Percentiles rank a stretch among this genome's conserved stretches.
Conservation (phyloP, 2,797 vertebrate genomes). For the Rallus crepitans region DNA sequence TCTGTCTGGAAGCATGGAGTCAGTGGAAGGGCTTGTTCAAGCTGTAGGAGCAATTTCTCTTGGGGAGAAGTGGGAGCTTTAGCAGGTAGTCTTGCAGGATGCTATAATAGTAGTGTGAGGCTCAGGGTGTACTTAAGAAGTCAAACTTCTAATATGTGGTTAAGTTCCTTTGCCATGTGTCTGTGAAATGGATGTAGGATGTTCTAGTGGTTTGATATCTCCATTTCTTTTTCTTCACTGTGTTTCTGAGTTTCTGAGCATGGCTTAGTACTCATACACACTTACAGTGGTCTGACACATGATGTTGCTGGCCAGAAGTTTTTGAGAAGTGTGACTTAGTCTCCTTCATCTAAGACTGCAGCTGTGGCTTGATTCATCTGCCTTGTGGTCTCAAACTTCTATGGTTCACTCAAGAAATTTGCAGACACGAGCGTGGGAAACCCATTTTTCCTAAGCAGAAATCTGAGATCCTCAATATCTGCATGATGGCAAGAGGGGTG, state of each 20-base stretch:
- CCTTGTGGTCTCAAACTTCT: background rate
- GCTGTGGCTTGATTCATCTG: background rate
- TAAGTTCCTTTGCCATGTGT: background rate
- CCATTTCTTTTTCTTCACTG: background rate
- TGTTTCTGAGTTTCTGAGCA: background rate
- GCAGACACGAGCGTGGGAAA: accelerated
- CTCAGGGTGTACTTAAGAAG: background rate
- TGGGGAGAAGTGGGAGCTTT: background rate
- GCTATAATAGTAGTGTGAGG: background rate
- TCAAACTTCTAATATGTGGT: background rate
- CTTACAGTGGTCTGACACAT: background rate
- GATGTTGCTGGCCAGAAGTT: background rate
- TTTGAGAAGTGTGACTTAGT: background rate
- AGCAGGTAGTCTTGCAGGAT: background rate
- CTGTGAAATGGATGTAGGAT: background rate
- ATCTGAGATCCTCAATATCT: background rate
- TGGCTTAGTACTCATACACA: background rate
- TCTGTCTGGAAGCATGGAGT: background rate
- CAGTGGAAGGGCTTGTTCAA: background rate
- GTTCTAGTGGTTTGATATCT: background rate
- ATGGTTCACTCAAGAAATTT: background rate
- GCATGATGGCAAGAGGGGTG: background rate
- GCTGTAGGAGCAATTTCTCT: background rate
- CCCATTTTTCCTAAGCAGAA: background rate
- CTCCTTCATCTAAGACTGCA: background rate